A percentile compares a stretch with the other conserved stretches of the same genome.
phyloP scores from a whole-genome alignment of 2,888 invertebrate genomes.

The Chironomus tentans region DNA sequence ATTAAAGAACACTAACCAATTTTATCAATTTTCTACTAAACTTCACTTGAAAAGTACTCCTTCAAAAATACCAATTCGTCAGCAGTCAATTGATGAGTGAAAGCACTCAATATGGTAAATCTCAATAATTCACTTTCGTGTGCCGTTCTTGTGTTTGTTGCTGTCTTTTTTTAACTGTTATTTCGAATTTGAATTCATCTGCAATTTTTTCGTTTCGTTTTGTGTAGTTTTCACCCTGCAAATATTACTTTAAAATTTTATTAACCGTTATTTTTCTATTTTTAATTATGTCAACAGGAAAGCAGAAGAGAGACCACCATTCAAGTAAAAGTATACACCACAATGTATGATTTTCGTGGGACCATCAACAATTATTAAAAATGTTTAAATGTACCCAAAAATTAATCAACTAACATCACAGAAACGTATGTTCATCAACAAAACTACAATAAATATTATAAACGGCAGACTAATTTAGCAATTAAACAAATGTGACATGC shows the following conservation, averaged over 20 bases:
- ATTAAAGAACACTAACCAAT: background rate
- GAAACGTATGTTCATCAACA: background rate
- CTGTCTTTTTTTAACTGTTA: background rate
- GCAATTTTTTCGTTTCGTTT: background rate
- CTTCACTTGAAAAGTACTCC: background rate
- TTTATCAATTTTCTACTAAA: background rate
- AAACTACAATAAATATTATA: background rate
- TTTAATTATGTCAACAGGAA: background rate
- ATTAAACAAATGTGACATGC: background rate
- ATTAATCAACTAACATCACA: background rate
- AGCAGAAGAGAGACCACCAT: slow-evolving; percentile 19
- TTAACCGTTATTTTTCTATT: background rate
- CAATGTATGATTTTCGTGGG: background rate
- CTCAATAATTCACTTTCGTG: background rate
- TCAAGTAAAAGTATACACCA: background rate
- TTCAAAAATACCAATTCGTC: slow-evolving; percentile 19
- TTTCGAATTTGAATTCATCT: background rate
- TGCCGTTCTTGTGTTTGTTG: background rate
- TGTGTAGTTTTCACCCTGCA: background rate
- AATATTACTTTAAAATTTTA: background rate
- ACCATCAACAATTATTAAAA: background rate
- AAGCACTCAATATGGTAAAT: background rate
- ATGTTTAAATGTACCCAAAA: background rate
- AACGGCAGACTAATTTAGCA: background rate
- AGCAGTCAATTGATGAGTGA: slow-evolving; percentile 16